These are phyloP conservation scores for Chiridota heheva DNA, from an alignment of 35 echinoderm and acorn worm genomes.

Conservation along the genomic window DNA sequence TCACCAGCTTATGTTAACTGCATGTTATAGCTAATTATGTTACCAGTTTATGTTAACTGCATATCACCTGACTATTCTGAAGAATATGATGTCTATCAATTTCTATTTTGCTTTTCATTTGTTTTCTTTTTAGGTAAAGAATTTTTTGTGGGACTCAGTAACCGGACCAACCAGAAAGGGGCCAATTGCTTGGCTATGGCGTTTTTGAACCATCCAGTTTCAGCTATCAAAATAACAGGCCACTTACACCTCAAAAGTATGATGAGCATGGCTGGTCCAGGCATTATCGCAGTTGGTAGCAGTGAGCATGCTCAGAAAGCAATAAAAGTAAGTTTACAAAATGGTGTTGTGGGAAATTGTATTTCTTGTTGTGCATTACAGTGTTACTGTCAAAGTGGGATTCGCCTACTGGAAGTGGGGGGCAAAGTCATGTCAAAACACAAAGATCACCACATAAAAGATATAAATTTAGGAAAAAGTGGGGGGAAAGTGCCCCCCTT, in stretches of 20 bases:
- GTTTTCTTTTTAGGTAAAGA: conserved; percentile 75
- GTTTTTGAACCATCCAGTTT: conserved; percentile 78
- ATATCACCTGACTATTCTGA: too few relatives aligned
- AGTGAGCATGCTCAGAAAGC: conserved; percentile 82
- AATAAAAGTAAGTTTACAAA: conserved; percentile 62
- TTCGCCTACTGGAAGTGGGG: too few relatives aligned
- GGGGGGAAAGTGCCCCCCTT: too few relatives aligned
- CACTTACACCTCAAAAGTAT: conserved; percentile 83
- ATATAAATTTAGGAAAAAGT: too few relatives aligned
- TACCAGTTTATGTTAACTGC: too few relatives aligned
- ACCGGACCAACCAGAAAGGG: conserved; percentile 83
- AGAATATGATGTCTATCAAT: too few relatives aligned
- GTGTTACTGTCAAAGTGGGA: background rate
- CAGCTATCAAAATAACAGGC: conserved; percentile 71
- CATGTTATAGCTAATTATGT: too few relatives aligned
- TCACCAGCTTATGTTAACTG: too few relatives aligned
- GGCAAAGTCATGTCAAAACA: too few relatives aligned
- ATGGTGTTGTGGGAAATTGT: background rate
- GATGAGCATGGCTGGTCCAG: conserved; percentile 92
- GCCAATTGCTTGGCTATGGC: conserved; percentile 75
- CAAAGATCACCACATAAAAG: too few relatives aligned
- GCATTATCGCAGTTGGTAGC: conserved; percentile 79
- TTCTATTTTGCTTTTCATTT: too few relatives aligned
- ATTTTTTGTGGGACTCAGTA: conserved; percentile 93
- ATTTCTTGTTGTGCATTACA: background rate